Conservation (phyloP, 2,113 vertebrate genomes). For the Campylomormyrus numenius region DNA sequence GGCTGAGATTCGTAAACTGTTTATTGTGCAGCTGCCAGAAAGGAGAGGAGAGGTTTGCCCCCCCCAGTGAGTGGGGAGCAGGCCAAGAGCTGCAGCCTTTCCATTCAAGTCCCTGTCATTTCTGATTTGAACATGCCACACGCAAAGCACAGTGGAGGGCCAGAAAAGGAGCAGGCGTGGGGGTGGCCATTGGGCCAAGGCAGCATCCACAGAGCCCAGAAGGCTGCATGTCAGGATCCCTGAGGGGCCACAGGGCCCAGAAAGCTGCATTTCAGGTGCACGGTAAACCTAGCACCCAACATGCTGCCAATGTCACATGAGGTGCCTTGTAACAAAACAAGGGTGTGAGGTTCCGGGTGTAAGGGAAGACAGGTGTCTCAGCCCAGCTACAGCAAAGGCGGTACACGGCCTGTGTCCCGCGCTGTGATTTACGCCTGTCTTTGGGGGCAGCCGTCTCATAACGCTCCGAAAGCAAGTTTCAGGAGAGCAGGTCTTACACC, state of each 20-base stretch:
- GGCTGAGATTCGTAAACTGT: neutral
- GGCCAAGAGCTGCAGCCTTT: neutral
- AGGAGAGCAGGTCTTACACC: neutral
- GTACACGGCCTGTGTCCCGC: neutral
- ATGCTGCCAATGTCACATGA: neutral
- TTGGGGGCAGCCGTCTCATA: neutral
- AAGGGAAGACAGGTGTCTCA: neutral
- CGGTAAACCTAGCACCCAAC: neutral
- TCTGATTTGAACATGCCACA: neutral
- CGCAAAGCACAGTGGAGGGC: neutral
- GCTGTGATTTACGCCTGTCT: neutral
- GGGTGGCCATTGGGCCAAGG: neutral
- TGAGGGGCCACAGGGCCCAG: too few relatives aligned
- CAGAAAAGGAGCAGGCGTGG: neutral
- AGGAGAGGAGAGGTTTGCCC: neutral
- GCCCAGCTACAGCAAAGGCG: neutral
- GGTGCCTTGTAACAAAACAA: neutral
- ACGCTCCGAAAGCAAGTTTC: neutral
- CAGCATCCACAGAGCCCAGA: neutral
- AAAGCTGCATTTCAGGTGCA: too few relatives aligned
- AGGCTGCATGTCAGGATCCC: neutral
- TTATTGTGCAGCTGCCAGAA: conserved; percentile 4
- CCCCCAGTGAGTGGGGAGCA: neutral
- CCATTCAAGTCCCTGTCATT: neutral
- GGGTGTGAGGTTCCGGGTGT: neutral